Base-by-base conservation (phyloP, 2,888 invertebrate species). In the Ischnura elegans region DNA sequence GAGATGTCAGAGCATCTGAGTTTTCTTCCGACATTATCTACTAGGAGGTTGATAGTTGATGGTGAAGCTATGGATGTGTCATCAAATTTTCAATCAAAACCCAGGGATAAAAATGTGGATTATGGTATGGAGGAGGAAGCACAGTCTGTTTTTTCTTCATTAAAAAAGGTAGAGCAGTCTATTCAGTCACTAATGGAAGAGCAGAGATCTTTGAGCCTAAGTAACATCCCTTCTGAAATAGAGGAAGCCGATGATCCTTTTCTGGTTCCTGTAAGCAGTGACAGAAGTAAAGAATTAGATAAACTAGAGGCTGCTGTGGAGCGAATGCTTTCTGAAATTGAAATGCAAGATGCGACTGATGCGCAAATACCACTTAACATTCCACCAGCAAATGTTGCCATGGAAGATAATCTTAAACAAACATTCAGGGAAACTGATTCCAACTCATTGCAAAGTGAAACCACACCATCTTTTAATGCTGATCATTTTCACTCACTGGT, bases 391-490 rank as follows among this genome's bases (percentile, higher is more conserved):
- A 21, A 29, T 36, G 36, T 2, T 36, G 13, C 16, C 13, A 16
- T 36, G 10, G 76, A 36, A 76, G 46, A 16, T 36, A 36, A 36
- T 76, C 76, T 76, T 76, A 36, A 76, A 36, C 76, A 76, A 2
- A 8, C 46, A 51, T 21, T 47, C n/a, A 6, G 87, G n/a, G 47
- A 36, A 87, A 3, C 51, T 16, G 51, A 47, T 87, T 21, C 87
- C 29, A 51, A 42, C 51, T 87, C 55, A 36, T 47, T 6, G 10
- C 36, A 51, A 36, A n/a, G 42, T 19, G n/a, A n/a, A 10, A 93
- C 87, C 94, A 94, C 29, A 94, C 94, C 16, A 94, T 94, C 61
- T 93, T 95, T 46, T 94, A 95, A 29, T 36, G 8, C 29, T 76
- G 76, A n/a, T 29, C 76, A 76, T 29, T 76, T 76, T 76, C 29